phyloP scores from a whole-genome alignment of 2,797 vertebrate species.

The Adrianichthys oophorus region DNA sequence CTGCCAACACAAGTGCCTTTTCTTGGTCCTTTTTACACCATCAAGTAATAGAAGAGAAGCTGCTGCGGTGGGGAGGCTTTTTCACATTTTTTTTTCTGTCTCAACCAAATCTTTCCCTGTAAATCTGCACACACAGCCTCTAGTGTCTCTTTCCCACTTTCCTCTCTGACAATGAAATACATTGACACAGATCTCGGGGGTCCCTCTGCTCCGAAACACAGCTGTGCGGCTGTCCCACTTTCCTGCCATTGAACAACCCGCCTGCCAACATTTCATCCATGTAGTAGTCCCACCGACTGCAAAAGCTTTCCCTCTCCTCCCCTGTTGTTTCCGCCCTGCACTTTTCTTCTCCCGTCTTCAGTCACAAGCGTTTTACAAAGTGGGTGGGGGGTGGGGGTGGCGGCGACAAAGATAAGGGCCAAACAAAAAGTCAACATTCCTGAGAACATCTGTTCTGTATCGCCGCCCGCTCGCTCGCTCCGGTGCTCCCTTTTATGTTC shows the following conservation, averaged over 20 bases:
- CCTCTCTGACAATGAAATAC: conserved; percentile 76
- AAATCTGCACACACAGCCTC: conserved; percentile 39
- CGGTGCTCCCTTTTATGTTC: conserved; percentile 71
- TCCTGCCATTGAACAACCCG: conserved; percentile 61
- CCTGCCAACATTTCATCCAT: conserved; percentile 61
- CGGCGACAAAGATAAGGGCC: conserved; percentile 69
- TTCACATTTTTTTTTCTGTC: conserved; percentile 9
- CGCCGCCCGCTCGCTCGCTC: conserved; percentile 51
- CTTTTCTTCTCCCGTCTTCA: conserved; percentile 40
- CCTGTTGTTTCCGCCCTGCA: conserved; percentile 16
- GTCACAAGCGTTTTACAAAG: conserved; percentile 59
- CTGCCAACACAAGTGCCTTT: conserved; percentile 18
- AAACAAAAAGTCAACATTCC: conserved; percentile 72
- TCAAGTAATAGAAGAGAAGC: conserved; percentile 56
- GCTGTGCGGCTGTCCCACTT: conserved; percentile 82
- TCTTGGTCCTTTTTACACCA: conserved; percentile 7
- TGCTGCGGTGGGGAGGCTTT: conserved; percentile 42
- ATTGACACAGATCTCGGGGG: conserved; percentile 75
- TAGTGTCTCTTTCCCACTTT: conserved; percentile 51
- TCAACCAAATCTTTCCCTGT: conserved; percentile 23
- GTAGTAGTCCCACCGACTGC: conserved; percentile 62
- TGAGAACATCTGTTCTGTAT: conserved; percentile 75
- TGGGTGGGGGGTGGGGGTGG: conserved; percentile 55
- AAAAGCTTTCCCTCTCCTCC: conserved; percentile 30
- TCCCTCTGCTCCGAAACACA: conserved; percentile 76